Evolutionary conservation across 1,140 invertebrate genomes (phyloP), one percentile per base, ranked within the genome.

Genomic region (Rhagoletis pomonella): DNA sequence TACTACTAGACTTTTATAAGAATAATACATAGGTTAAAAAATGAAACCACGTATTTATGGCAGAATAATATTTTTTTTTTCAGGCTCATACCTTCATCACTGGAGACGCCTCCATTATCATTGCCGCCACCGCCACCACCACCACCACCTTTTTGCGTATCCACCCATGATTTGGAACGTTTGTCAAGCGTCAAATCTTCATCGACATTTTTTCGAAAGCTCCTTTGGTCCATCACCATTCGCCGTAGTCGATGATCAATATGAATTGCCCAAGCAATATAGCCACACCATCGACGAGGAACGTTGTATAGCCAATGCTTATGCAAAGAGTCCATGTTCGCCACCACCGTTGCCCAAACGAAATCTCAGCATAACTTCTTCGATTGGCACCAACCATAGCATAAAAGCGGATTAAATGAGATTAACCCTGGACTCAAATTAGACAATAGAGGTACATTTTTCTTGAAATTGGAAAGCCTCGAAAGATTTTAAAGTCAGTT

Each of bases 281-380:
- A 73, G 87, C 19, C 12, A 67, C 44, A n/a, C 7, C 10, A 85
- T 81, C 42, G 39, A 39, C 4, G 88, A 69, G 4, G 84, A 89
- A 65, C 69, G 69, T 44, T 85, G 62, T 7, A 87, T 88, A 0
- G 55, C 89, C 1, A 89, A 88, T 60, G 42, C 73, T 14, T 87
- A 58, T 88, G 65, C 87, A 67, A 89, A 67, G 12, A 89, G 87
- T 77, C 89, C 89, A 9, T 81, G 84, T 19, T 89, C 89, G n/a
- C 90, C 90, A 19, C 90, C 90, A 42, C 90, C 90, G 5, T 58
- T 91, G 64, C 90, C 90, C 0, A 91, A 91, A 58, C 89, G 90
- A 7, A 91, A 91, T 65, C 90, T 90, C 0, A 89, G 69, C 60
- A 9, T 89, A 3, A 88, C 44, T 1, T 58, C 85, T 10, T 55